Conservation (phyloP, 2,797 vertebrate genomes). For the Hipposideros larvatus region DNA sequence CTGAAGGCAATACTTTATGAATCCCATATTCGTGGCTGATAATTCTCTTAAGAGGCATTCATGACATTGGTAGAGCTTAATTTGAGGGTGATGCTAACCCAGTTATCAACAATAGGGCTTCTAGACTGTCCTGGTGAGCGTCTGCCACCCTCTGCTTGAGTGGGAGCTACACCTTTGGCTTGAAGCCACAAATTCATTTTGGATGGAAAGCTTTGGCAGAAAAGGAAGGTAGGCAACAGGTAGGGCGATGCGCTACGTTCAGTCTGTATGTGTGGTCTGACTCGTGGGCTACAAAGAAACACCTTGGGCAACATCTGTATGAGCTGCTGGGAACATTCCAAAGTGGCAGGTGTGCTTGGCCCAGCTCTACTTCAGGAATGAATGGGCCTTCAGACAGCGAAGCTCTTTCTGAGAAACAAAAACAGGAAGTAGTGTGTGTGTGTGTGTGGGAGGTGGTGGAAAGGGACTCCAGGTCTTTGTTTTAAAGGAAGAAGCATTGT, state of each 20-base stretch:
- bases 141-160: neutral
- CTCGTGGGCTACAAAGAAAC: neutral
- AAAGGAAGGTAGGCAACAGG: neutral
- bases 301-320: neutral
- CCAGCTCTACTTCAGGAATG: neutral
- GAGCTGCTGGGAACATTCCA: neutral
- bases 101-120: neutral
- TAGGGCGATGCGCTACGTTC: too few species aligned
- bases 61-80: neutral
- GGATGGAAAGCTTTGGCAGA: neutral
- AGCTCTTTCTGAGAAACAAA: neutral
- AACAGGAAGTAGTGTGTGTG: neutral
- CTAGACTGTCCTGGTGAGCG: neutral
- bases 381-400: neutral
- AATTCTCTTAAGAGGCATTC: neutral
- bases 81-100: neutral
- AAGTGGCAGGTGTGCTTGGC: neutral
- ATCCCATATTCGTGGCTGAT: neutral
- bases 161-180: neutral
- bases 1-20: neutral
- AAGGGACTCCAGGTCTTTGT: neutral
- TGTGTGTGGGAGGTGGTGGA: too few species aligned
- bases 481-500: slow-evolving; percentile 18
- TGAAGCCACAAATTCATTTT: slow-evolving; percentile 4
- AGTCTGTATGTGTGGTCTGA: neutral